Evolutionary conservation across 2,888 invertebrate species (phyloP).

Genomic region (Baronia brevicornis): DNA sequence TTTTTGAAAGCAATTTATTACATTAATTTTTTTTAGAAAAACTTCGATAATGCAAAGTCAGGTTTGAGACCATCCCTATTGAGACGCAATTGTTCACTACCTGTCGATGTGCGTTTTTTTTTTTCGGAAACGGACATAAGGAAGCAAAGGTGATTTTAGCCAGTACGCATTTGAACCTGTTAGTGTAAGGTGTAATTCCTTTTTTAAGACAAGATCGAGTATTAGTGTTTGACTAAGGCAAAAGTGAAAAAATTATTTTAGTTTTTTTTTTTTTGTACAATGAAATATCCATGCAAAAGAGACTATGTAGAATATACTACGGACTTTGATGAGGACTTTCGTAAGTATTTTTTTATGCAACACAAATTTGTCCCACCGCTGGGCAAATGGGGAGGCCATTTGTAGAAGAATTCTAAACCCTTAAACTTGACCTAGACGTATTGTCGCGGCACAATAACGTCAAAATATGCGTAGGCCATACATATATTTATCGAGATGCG

Average conservation of each 20-base stretch:
- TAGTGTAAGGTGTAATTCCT: slow-evolving; percentile 56
- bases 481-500: no score
- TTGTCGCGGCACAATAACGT: no score
- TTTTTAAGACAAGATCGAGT: slow-evolving; percentile 22
- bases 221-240: slow-evolving; percentile 6
- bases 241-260: slow-evolving; percentile 1
- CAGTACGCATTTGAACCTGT: slow-evolving; percentile 63
- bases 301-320: slow-evolving; percentile 36
- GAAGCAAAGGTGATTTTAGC: slow-evolving; percentile 43
- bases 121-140: slow-evolving; percentile 66
- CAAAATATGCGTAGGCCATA: no score
- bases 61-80: slow-evolving; percentile 20
- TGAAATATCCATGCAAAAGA: slow-evolving; percentile 61
- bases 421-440: no score
- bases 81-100: slow-evolving; percentile 38
- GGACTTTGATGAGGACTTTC: slow-evolving; percentile 40
- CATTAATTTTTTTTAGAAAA: no score
- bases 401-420: no score
- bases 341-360: slow-evolving; percentile 41
- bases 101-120: slow-evolving; percentile 42
- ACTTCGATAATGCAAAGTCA: no score
- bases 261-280: slow-evolving; percentile 26
- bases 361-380: no score
- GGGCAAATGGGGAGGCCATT: no score
- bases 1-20: no score